Percentiles rank a stretch among this genome's conserved stretches.
phyloP scores from a whole-genome alignment of 2,113 vertebrate species.

The Scalopus aquaticus region DNA sequence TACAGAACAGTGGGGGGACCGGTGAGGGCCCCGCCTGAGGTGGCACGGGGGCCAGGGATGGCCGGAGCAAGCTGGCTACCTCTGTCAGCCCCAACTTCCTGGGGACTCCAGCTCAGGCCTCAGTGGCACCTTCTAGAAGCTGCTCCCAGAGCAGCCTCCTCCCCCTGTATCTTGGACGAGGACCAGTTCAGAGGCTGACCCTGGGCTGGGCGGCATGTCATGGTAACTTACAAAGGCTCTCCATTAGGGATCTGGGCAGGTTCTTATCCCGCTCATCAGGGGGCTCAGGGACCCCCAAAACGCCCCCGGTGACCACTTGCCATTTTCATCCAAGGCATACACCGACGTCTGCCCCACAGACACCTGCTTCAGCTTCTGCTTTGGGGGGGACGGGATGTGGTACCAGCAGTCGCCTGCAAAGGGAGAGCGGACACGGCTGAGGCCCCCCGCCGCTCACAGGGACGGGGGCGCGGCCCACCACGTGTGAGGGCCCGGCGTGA shows the following conservation, averaged over 20 bases:
- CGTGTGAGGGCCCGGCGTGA: no score
- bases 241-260: background rate
- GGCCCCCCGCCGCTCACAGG: accelerated
- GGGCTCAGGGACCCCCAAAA: background rate
- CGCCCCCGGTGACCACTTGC: conserved; percentile 80
- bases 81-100: background rate
- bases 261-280: background rate
- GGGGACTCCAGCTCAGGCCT: background rate
- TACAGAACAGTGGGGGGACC: background rate
- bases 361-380: conserved; percentile 95
- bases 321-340: conserved; percentile 93
- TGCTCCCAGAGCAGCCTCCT: no score
- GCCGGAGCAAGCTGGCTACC: background rate
- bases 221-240: background rate
- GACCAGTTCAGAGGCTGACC: background rate
- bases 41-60: background rate
- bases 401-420: conserved; percentile 95
- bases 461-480: no score
- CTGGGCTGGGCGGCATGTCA: background rate
- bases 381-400: conserved; percentile 94
- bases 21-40: background rate
- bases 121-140: background rate
- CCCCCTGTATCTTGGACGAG: no score
- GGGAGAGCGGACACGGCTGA: background rate
- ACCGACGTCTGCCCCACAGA: conserved; percentile 95